A percentile compares a stretch with the other conserved stretches of the same genome.
phyloP scores from a whole-genome alignment of 2,113 vertebrate genomes.

The Oncorhynchus mykiss region DNA sequence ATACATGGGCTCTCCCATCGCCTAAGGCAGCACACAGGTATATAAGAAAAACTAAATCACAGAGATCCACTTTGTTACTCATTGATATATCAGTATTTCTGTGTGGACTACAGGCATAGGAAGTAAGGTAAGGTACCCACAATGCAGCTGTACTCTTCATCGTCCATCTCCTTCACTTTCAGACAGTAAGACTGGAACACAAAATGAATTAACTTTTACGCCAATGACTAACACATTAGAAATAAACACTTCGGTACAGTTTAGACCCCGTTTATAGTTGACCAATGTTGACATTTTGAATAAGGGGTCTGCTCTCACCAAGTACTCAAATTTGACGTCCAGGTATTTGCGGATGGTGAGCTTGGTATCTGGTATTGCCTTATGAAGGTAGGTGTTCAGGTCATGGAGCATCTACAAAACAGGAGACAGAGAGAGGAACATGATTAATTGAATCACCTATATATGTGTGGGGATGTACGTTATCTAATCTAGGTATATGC shows the following conservation, averaged over 20 bases:
- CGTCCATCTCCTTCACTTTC: conserved; percentile 99
- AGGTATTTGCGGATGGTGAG: conserved; percentile 98
- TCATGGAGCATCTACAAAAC: conserved; percentile 92
- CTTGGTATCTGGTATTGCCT: conserved; percentile 96
- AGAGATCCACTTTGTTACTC: background rate
- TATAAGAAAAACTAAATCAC: background rate
- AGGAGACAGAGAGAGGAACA: conserved; percentile 19
- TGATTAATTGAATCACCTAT: background rate
- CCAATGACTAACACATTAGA: background rate
- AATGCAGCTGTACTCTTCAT: conserved; percentile 97
- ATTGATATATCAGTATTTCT: background rate
- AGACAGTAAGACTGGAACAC: conserved; percentile 90
- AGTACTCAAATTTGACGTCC: conserved; percentile 97
- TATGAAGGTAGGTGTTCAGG: conserved; percentile 94
- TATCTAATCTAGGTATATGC: background rate
- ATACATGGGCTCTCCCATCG: conserved; percentile 93
- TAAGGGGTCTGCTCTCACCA: conserved; percentile 75
- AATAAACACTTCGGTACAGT: background rate
- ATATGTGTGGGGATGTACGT: background rate
- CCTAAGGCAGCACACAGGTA: conserved; percentile 68
- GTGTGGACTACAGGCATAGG: background rate
- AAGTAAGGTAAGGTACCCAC: conserved; percentile 75
- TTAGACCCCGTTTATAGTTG: background rate
- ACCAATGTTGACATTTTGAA: background rate
- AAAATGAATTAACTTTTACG: conserved; percentile 20